phyloP scores from a whole-genome alignment of 2,888 invertebrate species.

The Platycheirus rosarum region DNA sequence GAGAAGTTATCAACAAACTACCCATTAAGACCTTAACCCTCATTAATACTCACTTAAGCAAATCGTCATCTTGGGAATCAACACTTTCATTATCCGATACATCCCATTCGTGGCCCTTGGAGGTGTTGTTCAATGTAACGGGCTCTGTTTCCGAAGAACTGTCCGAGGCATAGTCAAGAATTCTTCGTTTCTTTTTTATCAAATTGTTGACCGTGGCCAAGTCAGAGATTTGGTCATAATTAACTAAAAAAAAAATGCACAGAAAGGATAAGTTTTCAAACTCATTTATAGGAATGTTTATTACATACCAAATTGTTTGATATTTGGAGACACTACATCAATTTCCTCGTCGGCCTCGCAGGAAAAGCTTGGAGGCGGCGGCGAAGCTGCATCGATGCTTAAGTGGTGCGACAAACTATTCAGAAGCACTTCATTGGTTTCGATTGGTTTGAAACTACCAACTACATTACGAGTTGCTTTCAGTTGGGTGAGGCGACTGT shows the following conservation, averaged over 20 bases:
- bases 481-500: constrained; percentile 86
- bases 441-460: constrained; percentile 85
- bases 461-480: constrained; percentile 85
- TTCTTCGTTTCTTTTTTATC: constrained; percentile 83
- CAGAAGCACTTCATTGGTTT: constrained; percentile 87
- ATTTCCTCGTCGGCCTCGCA: constrained; percentile 82
- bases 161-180: constrained; percentile 89
- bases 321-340: constrained; percentile 83
- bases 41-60: constrained; percentile 85
- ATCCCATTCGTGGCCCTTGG: constrained; percentile 86
- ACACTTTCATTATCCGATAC: constrained; percentile 91
- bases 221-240: constrained; percentile 81
- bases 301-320: constrained; percentile 85
- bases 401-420: constrained; percentile 87
- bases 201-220: constrained; percentile 84
- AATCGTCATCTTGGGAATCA: constrained; percentile 90
- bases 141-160: constrained; percentile 86
- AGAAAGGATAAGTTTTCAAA: no score
- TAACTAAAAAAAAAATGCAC: constrained; percentile 75
- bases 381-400: constrained; percentile 80
- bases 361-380: constrained; percentile 76
- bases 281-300: neutral
- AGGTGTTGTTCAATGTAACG: constrained; percentile 85
- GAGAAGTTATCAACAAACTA: neutral
- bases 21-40: neutral